These are phyloP conservation scores for Sebastes iracundus DNA, from an alignment of 2,797 vertebrate genomes.

Conservation along the genomic window DNA sequence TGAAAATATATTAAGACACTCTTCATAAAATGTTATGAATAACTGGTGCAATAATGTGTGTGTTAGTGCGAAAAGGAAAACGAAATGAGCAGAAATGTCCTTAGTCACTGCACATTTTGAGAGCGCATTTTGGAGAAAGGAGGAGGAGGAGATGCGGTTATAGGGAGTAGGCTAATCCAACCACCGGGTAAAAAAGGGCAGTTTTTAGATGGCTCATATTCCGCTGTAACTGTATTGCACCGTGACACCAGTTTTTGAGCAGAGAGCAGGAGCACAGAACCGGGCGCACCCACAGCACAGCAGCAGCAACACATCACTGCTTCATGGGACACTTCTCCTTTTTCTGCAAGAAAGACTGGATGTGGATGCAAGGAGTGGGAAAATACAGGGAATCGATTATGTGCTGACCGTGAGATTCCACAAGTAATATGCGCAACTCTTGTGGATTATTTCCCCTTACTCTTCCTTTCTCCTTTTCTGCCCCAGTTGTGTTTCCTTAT, in stretches of 20 bases:
- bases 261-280: conserved; percentile 58
- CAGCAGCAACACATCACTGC: conserved; percentile 58
- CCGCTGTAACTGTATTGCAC: conserved; percentile 76
- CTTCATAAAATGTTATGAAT: neutral
- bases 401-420: conserved; percentile 74
- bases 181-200: conserved; percentile 79
- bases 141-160: conserved; percentile 86
- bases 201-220: conserved; percentile 83
- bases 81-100: conserved; percentile 34
- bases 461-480: conserved; percentile 72
- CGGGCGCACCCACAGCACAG: conserved; percentile 70
- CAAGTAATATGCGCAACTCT: conserved; percentile 78
- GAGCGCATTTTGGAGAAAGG: conserved; percentile 72
- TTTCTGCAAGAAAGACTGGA: conserved; percentile 54
- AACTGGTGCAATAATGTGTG: neutral
- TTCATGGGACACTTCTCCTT: conserved; percentile 51
- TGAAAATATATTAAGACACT: neutral
- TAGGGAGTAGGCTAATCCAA: conserved; percentile 82
- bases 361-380: conserved; percentile 54
- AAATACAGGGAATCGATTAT: conserved; percentile 68
- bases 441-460: conserved; percentile 63
- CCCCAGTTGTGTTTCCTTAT: conserved; percentile 84
- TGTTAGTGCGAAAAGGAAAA: conserved; percentile 11
- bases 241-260: conserved; percentile 68
- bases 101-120: conserved; percentile 60